Percentiles rank a stretch among this genome's conserved stretches.
Conservation (phyloP, 2,113 vertebrate genomes). For the Mirounga angustirostris region DNA sequence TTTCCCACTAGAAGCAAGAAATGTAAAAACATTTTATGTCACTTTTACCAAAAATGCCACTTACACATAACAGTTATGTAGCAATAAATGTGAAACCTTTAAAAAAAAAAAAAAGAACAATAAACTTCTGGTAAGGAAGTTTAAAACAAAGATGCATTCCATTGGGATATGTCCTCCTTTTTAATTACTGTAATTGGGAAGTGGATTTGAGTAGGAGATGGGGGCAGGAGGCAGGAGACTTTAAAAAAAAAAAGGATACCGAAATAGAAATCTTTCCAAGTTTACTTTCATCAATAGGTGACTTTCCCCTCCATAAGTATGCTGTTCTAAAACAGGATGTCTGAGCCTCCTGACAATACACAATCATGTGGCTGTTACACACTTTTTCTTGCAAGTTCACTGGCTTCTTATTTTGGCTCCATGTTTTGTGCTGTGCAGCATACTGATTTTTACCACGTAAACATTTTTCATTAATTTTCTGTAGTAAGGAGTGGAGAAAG, state of each 20-base stretch:
- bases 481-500: background rate
- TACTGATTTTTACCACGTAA: background rate
- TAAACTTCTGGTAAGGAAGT: slow-evolving; percentile 69
- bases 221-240: background rate
- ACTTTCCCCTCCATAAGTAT: slow-evolving; percentile 46
- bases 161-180: slow-evolving; percentile 45
- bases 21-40: background rate
- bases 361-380: background rate
- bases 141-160: slow-evolving; percentile 67
- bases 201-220: background rate
- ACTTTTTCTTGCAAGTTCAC: slow-evolving; percentile 55
- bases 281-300: slow-evolving; percentile 65
- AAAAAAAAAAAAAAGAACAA: slow-evolving; percentile 12
- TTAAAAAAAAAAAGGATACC: slow-evolving; percentile 55
- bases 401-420: background rate
- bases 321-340: slow-evolving; percentile 60
- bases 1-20: background rate
- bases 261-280: slow-evolving; percentile 67
- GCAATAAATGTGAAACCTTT: slow-evolving; percentile 13
- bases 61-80: background rate
- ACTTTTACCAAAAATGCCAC: slow-evolving; percentile 13
- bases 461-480: background rate
- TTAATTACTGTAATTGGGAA: slow-evolving; percentile 67
- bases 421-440: background rate
- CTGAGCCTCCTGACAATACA: background rate